These are phyloP conservation scores for Synaphobranchus kaupii DNA, from an alignment of 2,797 vertebrate species.

Conservation along the genomic window DNA sequence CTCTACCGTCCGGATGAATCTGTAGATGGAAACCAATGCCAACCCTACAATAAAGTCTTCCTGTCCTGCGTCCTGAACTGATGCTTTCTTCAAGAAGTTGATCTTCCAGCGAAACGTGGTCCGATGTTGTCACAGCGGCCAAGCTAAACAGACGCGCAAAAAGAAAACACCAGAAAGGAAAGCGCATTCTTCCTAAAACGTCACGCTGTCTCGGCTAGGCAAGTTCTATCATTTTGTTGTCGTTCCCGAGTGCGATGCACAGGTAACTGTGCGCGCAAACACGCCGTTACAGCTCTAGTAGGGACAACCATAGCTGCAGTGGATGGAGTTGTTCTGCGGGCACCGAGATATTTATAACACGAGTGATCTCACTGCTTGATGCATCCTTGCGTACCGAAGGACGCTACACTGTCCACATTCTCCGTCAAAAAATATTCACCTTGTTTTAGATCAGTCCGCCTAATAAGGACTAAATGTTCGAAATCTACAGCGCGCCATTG, in stretches of 20 bases:
- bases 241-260: conserved; percentile 50
- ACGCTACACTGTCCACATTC: conserved; percentile 57
- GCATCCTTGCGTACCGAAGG: conserved; percentile 73
- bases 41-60: conserved; percentile 90
- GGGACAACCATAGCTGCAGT: conserved; percentile 73
- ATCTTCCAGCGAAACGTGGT: conserved; percentile 58
- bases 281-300: conserved; percentile 58
- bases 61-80: conserved; percentile 87
- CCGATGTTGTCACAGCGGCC: conserved; percentile 61
- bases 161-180: conserved; percentile 72
- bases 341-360: conserved; percentile 88
- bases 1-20: conserved; percentile 92
- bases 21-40: conserved; percentile 98
- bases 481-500: conserved; percentile 41
- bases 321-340: conserved; percentile 67
- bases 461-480: conserved; percentile 54
- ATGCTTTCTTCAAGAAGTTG: conserved; percentile 56
- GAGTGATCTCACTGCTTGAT: conserved; percentile 82
- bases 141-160: conserved; percentile 74
- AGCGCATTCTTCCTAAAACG: conserved; percentile 81
- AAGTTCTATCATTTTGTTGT: conserved; percentile 60
- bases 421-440: conserved; percentile 58
- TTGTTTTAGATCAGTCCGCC: conserved; percentile 48
- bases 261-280: conserved; percentile 51
- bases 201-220: conserved; percentile 53